phyloP scores from a whole-genome alignment of 2,113 vertebrate species.

The Mesitornis unicolor region DNA sequence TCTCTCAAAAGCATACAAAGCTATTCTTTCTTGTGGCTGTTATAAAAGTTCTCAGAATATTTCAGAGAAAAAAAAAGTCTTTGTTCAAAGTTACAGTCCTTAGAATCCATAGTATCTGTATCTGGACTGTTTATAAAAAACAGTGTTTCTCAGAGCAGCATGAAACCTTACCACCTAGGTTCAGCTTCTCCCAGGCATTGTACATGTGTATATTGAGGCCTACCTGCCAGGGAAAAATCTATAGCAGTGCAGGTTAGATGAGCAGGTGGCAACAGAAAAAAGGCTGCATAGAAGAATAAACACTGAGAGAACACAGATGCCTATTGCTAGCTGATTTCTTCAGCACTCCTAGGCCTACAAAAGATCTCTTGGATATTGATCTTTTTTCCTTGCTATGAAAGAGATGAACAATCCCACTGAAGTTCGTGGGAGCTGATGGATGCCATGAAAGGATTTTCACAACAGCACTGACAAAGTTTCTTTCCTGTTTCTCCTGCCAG shows the following conservation, averaged over 20 bases:
- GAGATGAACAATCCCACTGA: slow-evolving; percentile 1
- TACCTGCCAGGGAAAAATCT: background rate
- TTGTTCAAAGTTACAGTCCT: background rate
- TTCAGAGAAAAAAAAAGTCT: background rate
- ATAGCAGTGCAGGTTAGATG: background rate
- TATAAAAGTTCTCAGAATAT: background rate
- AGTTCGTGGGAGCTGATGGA: background rate
- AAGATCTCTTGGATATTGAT: slow-evolving; percentile 25
- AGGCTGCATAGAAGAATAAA: background rate
- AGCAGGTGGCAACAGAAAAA: background rate
- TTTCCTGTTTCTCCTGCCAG: background rate
- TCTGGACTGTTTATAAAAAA: background rate
- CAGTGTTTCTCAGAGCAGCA: background rate
- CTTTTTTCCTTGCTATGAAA: slow-evolving; percentile 2
- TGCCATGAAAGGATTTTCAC: slow-evolving; percentile 15
- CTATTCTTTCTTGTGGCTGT: background rate
- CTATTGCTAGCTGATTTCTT: slow-evolving; percentile 2
- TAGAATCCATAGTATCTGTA: background rate
- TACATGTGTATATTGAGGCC: background rate
- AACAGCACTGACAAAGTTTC: background rate
- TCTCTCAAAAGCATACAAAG: background rate
- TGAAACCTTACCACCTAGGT: background rate
- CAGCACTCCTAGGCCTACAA: background rate
- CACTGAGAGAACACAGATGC: background rate
- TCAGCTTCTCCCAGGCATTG: background rate